phyloP scores from a whole-genome alignment of 2,113 vertebrate species.

The Erpornis zantholeuca region DNA sequence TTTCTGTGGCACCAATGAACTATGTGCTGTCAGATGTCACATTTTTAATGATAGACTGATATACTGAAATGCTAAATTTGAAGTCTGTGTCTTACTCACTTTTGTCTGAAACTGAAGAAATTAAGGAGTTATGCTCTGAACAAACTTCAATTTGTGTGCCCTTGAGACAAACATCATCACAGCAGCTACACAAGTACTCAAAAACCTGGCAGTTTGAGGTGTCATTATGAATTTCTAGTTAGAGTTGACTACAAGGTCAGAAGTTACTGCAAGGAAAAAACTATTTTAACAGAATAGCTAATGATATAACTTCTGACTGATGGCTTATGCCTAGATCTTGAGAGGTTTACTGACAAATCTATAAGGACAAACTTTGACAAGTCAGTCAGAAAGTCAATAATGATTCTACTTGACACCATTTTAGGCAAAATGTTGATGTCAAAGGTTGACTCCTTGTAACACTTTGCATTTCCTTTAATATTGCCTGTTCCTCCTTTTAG shows the following conservation, averaged over 20 bases:
- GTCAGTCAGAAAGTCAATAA: neutral
- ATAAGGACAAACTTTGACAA: conserved; percentile 15
- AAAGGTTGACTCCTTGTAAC: neutral
- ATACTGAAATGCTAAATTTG: neutral
- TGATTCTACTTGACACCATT: conserved; percentile 9
- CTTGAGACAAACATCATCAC: neutral
- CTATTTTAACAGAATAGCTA: conserved; percentile 35
- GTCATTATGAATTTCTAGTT: conserved; percentile 19
- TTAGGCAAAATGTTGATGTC: neutral
- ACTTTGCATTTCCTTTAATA: neutral
- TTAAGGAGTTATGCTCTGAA: neutral
- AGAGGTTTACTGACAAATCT: neutral
- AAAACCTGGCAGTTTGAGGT: neutral
- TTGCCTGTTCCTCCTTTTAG: neutral
- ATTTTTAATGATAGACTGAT: neutral
- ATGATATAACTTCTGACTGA: conserved; percentile 28
- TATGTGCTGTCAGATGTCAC: neutral
- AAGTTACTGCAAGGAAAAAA: conserved; percentile 2
- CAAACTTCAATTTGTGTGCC: neutral
- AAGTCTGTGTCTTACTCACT: neutral
- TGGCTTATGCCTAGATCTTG: neutral
- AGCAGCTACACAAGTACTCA: neutral
- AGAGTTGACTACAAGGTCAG: conserved; percentile 36
- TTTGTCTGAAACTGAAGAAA: neutral
- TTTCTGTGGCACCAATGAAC: neutral